These are phyloP conservation scores for Rhodinocichla rosea DNA, from an alignment of 2,113 vertebrate species.

Conservation along the genomic window DNA sequence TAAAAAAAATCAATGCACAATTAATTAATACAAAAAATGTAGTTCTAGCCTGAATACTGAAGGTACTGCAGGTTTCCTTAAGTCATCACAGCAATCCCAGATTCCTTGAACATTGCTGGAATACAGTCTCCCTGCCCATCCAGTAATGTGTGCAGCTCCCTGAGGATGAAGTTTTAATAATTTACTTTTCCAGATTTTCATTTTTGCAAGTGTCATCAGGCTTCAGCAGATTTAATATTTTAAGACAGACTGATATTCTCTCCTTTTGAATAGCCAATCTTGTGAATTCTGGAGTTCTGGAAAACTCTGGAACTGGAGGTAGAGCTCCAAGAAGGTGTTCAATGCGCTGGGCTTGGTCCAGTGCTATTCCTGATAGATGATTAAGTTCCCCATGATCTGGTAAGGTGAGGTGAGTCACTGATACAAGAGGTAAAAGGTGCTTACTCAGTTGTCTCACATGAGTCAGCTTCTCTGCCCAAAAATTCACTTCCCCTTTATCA, in stretches of 20 bases:
- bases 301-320: constrained; percentile 82
- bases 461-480: constrained; percentile 90
- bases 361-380: constrained; percentile 58
- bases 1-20: not conserved
- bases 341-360: constrained; percentile 33
- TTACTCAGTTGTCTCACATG: constrained; percentile 77
- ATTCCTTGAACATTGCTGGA: not conserved
- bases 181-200: not conserved
- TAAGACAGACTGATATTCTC: constrained; percentile 72
- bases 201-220: not conserved
- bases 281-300: constrained; percentile 79
- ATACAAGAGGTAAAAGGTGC: constrained; percentile 74
- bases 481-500: constrained; percentile 90
- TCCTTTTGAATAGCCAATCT: constrained; percentile 76
- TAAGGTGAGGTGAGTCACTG: not conserved
- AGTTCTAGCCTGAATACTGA: not conserved
- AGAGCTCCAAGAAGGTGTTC: constrained; percentile 68
- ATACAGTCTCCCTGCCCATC: not conserved
- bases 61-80: not conserved
- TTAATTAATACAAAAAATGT: not conserved
- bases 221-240: constrained; percentile 67
- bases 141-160: not conserved
- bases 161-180: not conserved
- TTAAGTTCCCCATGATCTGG: constrained; percentile 11
- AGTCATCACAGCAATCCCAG: not conserved